Conservation (phyloP, 2,113 vertebrate species). For the Galemys pyrenaicus region DNA sequence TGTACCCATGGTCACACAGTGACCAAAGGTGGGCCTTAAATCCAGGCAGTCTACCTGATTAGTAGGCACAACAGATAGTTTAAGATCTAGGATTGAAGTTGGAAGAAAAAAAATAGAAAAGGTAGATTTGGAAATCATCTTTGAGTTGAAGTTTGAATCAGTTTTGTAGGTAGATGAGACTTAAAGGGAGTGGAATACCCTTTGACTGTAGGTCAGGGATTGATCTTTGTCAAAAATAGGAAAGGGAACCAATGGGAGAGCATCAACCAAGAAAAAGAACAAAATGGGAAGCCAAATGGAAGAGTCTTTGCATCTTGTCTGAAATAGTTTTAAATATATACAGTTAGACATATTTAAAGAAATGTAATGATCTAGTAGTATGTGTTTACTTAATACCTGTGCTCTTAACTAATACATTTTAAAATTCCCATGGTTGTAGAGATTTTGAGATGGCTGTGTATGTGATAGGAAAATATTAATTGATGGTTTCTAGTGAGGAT, state of each 20-base stretch:
- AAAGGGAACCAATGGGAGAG: neutral
- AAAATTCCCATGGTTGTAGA: neutral
- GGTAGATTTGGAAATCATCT: neutral
- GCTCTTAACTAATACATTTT: conserved; percentile 17
- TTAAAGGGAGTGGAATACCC: neutral
- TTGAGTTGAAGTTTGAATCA: conserved; percentile 21
- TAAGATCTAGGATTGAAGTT: neutral
- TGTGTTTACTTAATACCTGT: neutral
- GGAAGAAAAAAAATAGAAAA: neutral
- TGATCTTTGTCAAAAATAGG: neutral
- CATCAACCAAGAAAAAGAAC: neutral
- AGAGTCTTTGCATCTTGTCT: neutral
- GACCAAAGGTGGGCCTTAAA: neutral
- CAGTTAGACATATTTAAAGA: conserved; percentile 28
- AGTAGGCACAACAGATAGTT: neutral
- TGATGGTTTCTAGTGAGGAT: conserved; percentile 19
- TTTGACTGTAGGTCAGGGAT: neutral
- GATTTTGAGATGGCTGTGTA: conserved; percentile 20
- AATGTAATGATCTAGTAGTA: neutral
- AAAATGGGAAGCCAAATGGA: neutral
- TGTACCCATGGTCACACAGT: neutral
- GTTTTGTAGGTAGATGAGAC: neutral
- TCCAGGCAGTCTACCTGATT: neutral
- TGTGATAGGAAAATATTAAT: conserved; percentile 27
- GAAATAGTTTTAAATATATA: neutral